phyloP scores from a whole-genome alignment of 30 jellyfish, hydroid and myxozoan genomes.

The Hydra vulgaris region DNA sequence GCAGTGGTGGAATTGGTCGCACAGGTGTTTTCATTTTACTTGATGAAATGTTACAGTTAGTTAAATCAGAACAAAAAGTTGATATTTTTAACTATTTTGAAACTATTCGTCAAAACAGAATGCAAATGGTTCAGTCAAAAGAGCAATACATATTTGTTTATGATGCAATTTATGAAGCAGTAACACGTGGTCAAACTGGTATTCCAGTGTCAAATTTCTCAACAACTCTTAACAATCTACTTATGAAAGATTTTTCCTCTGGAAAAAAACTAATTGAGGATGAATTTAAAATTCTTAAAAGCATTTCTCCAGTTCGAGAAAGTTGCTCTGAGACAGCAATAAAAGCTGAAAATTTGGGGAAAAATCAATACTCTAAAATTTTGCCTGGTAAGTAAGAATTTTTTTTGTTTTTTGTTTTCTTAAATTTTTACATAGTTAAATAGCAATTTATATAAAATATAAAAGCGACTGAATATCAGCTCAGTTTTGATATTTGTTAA shows the following conservation, averaged over 20 bases:
- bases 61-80: slow-evolving; percentile 35
- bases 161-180: slow-evolving; percentile 20
- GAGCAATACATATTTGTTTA: slow-evolving; percentile 27
- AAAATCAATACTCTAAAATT: too few relatives aligned
- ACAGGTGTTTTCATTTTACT: slow-evolving; percentile 73
- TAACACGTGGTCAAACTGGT: slow-evolving; percentile 18
- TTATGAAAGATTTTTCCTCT: not conserved
- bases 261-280: slow-evolving; percentile 5
- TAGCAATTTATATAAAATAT: too few relatives aligned
- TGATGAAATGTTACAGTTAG: slow-evolving; percentile 56
- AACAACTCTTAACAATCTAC: not conserved
- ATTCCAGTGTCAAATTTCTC: not conserved
- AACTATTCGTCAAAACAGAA: slow-evolving; percentile 66
- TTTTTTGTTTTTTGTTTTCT: too few relatives aligned
- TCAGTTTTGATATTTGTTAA: too few relatives aligned
- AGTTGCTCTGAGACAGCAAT: too few relatives aligned
- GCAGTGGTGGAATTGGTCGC: slow-evolving; percentile 99
- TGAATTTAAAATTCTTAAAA: slow-evolving; percentile 9
- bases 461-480: too few relatives aligned
- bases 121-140: slow-evolving; percentile 82
- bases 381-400: too few relatives aligned
- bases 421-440: too few relatives aligned
- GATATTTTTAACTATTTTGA: slow-evolving; percentile 82
- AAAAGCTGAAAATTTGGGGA: too few relatives aligned
- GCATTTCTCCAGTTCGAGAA: slow-evolving; percentile 1